phyloP scores from a whole-genome alignment of 2,888 invertebrate genomes.

The Eugnorisma glareosa region DNA sequence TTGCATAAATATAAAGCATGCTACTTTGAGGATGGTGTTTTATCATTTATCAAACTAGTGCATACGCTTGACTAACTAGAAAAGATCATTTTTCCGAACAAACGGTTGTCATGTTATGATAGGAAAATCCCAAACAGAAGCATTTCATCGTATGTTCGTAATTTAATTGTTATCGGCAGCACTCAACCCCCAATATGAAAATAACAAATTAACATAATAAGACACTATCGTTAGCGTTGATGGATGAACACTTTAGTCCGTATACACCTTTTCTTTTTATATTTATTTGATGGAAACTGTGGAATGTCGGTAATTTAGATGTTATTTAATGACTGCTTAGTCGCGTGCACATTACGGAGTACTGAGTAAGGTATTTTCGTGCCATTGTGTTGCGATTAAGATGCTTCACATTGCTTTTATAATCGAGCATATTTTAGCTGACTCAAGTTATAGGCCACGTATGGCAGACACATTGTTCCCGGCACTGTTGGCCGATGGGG shows the following conservation, averaged over 20 bases:
- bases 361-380: constrained; percentile 1
- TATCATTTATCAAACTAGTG: not conserved
- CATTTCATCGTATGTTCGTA: not conserved
- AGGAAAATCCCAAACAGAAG: constrained; percentile 29
- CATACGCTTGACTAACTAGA: not conserved
- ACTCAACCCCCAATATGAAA: constrained; percentile 46
- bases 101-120: not conserved
- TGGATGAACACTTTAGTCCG: constrained; percentile 25
- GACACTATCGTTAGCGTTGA: constrained; percentile 13
- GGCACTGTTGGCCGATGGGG: not conserved
- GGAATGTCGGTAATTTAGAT: constrained; percentile 31
- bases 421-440: not conserved
- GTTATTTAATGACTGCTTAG: constrained; percentile 31
- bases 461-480: not conserved
- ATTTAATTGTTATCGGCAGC: not conserved
- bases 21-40: not conserved
- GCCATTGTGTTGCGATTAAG: constrained; percentile 32
- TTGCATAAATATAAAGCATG: not conserved
- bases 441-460: not conserved
- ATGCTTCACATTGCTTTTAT: constrained; percentile 30
- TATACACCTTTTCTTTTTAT: constrained; percentile 11
- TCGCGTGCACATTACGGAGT: constrained; percentile 43
- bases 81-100: not conserved
- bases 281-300: constrained; percentile 28
- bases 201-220: constrained; percentile 40